Conservation (phyloP, 2,888 invertebrate species). For the Teinopalpus imperialis region DNA sequence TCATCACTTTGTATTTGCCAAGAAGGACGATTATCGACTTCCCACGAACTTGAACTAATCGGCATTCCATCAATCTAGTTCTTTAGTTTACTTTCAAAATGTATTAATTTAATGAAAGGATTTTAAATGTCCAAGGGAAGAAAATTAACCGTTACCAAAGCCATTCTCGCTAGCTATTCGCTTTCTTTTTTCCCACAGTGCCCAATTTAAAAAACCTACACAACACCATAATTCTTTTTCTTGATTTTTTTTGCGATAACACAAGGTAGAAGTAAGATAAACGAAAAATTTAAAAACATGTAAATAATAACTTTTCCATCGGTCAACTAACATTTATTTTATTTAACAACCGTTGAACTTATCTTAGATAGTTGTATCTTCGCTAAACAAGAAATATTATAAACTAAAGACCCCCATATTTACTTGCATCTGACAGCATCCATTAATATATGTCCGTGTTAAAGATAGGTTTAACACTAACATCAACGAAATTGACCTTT, state of each 20-base stretch:
- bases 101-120: too few relatives aligned
- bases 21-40: too few relatives aligned
- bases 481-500: background rate
- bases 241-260: slow-evolving; percentile 4
- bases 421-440: background rate
- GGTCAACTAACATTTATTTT: background rate
- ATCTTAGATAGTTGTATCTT: background rate
- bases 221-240: background rate
- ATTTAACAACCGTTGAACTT: background rate
- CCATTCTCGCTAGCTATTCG: too few relatives aligned
- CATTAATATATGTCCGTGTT: slow-evolving; percentile 4
- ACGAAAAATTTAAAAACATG: background rate
- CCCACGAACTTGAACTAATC: too few relatives aligned
- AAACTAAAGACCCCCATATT: slow-evolving; percentile 1
- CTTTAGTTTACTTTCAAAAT: too few relatives aligned
- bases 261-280: background rate
- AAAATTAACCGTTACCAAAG: too few relatives aligned
- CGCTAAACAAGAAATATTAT: background rate
- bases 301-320: background rate
- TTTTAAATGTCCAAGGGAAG: too few relatives aligned
- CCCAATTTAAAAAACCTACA: slow-evolving; percentile 3
- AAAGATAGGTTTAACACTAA: background rate
- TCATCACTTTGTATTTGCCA: too few relatives aligned
- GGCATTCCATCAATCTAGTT: too few relatives aligned
- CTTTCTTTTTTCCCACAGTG: slow-evolving; percentile 1